These are phyloP conservation scores for Macropodus opercularis DNA, from an alignment of 2,797 vertebrate species.

Conservation along the genomic window DNA sequence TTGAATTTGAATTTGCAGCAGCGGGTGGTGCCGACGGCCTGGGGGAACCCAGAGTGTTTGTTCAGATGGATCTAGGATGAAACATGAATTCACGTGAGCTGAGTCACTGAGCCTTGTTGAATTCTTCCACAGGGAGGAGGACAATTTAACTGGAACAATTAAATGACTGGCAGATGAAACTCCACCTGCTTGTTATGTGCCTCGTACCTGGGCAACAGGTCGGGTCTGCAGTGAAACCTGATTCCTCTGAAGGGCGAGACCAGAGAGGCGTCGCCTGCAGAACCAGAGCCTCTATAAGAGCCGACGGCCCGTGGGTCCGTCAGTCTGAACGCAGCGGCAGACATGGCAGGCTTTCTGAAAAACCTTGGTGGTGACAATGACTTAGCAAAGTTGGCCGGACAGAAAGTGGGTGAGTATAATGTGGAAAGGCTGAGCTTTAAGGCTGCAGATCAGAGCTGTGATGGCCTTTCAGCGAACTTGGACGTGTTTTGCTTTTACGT, in stretches of 20 bases:
- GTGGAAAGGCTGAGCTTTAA: no score
- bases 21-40: no score
- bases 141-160: no score
- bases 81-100: no score
- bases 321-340: background rate
- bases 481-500: no score
- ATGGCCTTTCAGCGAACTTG: no score
- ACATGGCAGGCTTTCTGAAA: background rate
- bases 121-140: no score
- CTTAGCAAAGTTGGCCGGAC: accelerated
- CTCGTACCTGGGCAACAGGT: slow-evolving; percentile 8
- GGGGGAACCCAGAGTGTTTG: no score
- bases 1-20: no score
- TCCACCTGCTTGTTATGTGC: background rate
- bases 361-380: accelerated
- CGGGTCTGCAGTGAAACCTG: background rate
- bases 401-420: slow-evolving; percentile 41
- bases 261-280: background rate
- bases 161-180: no score
- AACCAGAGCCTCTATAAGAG: slow-evolving; percentile 20
- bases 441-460: background rate
- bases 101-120: no score
- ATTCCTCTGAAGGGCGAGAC: slow-evolving; percentile 31
- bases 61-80: no score
- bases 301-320: accelerated